Evolutionary conservation across 2,888 invertebrate genomes (phyloP), one percentile per base, ranked within the genome.

Genomic region (Chrysopilus asiliformis): DNA sequence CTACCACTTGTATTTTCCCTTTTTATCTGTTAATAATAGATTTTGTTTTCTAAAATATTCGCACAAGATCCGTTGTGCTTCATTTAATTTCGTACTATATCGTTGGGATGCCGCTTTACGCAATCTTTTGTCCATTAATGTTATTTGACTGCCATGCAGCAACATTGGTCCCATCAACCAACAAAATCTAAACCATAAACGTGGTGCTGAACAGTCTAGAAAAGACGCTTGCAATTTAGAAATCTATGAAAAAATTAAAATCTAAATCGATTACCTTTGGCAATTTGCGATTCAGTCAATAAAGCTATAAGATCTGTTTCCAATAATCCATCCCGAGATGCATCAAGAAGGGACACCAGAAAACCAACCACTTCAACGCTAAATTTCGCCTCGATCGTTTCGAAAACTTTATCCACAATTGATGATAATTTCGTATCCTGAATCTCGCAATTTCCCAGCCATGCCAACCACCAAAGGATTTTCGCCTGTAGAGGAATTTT

Each of bases 231-330:
- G n/a, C n/a, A n/a, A n/a, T n/a, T n/a, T 27, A 27, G 12, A 27
- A 27, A 12, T 27, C 17, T 27, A 22, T 22, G 22, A 22, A 22
- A 22, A 22, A 22, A 30, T 24, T 28, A 10, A 12, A 31, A n/a
- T n/a, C n/a, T n/a, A n/a, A n/a, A n/a, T n/a, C n/a, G n/a, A 3
- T 15, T 27, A 38, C 37, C 39, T 35, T 42, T 35, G 8, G 25
- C 29, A 25, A 38, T 27, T 34, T 35, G 34, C 22, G 44, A 43
- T 38, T 49, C 45, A 35, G 45, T 41, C 39, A 43, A 42, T 40
- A 43, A 39, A 38, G 79, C 83, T 50, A 82, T 64, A 58, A 84
- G 78, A 66, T 90, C 89, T 4, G 79, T 79, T 52, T 84, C 83
- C 14, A 79, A 76, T 30, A 89, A 67, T 3, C 89, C 89, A 53